These are phyloP conservation scores for Strix uralensis DNA, from an alignment of 2,113 vertebrate species.

Conservation along the genomic window DNA sequence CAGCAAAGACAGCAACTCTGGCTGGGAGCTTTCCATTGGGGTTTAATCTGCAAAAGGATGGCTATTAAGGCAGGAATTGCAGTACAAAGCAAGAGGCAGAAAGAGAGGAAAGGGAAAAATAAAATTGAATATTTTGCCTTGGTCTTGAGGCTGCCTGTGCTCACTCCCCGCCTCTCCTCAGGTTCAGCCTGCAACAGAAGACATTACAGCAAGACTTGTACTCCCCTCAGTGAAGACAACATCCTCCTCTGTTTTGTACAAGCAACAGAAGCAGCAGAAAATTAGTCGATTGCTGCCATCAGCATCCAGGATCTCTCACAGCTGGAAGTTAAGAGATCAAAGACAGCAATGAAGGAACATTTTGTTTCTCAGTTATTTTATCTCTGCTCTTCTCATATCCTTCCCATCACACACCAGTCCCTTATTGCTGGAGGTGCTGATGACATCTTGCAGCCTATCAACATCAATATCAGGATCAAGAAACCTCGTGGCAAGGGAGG, in stretches of 20 bases:
- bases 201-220: constrained; percentile 32
- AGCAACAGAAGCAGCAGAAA: constrained; percentile 50
- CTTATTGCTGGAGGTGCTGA: constrained; percentile 50
- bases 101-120: neutral
- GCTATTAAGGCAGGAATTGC: neutral
- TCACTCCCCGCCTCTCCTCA: neutral
- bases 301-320: constrained; percentile 64
- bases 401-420: constrained; percentile 1
- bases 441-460: constrained; percentile 57
- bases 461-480: constrained; percentile 33
- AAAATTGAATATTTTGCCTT: neutral
- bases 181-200: neutral
- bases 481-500: neutral
- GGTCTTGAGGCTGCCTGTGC: neutral
- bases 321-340: constrained; percentile 70
- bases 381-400: constrained; percentile 34
- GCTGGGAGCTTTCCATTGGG: neutral
- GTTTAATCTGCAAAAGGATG: neutral
- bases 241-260: constrained; percentile 36
- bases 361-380: constrained; percentile 64
- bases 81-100: neutral
- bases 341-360: constrained; percentile 46
- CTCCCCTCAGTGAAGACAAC: constrained; percentile 47
- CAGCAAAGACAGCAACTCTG: neutral
- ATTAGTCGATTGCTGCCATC: constrained; percentile 53